Conservation (phyloP, 2,113 vertebrate genomes). For the Caracal caracal region DNA sequence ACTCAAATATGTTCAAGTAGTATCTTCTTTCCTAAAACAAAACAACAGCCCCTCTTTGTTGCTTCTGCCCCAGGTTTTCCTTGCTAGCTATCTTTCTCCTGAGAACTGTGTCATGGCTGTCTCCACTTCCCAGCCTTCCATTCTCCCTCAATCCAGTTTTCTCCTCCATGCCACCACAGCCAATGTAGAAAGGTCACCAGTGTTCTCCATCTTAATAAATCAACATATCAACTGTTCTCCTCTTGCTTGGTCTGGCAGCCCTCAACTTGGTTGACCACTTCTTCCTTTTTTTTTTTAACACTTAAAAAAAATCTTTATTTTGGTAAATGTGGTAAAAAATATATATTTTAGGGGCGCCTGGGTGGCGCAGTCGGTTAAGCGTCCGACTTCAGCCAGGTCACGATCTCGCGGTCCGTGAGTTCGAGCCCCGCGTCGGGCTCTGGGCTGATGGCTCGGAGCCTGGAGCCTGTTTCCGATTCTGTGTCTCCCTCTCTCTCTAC, state of each 20-base stretch:
- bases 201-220: not conserved
- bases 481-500: too few species aligned
- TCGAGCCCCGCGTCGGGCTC: too few species aligned
- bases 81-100: not conserved
- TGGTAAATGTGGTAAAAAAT: not conserved
- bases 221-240: not conserved
- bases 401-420: too few species aligned
- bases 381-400: too few species aligned
- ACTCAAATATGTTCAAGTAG: not conserved
- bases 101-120: not conserved
- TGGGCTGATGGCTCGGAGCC: too few species aligned
- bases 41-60: not conserved
- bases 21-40: not conserved
- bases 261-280: not conserved
- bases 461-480: too few species aligned
- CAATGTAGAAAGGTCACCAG: not conserved
- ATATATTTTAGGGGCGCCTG: too few species aligned
- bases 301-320: not conserved
- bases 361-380: too few species aligned
- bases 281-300: not conserved
- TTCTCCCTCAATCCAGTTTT: not conserved
- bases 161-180: too few species aligned
- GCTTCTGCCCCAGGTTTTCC: not conserved
- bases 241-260: not conserved
- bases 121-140: not conserved